phyloP scores from a whole-genome alignment of 2,113 vertebrate genomes.

The Peromyscus polionotus region DNA sequence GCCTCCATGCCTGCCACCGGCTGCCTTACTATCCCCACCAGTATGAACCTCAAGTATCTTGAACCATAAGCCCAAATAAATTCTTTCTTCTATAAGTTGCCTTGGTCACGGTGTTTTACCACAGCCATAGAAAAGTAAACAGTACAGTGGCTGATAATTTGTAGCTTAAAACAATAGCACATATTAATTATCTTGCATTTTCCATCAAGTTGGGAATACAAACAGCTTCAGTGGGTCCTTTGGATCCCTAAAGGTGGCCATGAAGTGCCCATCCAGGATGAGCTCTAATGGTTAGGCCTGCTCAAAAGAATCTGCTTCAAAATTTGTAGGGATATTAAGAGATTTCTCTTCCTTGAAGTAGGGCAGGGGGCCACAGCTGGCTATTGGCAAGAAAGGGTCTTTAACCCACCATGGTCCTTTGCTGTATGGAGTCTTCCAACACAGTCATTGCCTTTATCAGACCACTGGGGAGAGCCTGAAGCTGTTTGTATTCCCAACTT shows the following conservation, averaged over 20 bases:
- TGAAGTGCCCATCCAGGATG: not conserved
- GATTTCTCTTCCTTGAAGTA: not conserved
- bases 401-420: not conserved
- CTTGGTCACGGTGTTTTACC: not conserved
- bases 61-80: not conserved
- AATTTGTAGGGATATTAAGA: not conserved
- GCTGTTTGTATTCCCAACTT: too few species aligned
- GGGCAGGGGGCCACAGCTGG: not conserved
- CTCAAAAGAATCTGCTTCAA: not conserved
- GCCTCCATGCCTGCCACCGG: not conserved
- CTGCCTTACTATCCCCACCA: not conserved
- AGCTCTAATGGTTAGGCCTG: not conserved
- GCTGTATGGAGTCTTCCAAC: not conserved
- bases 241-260: not conserved
- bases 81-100: not conserved
- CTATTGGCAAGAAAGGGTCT: not conserved
- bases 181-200: not conserved
- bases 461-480: not conserved
- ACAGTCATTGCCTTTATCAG: not conserved
- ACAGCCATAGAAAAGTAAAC: not conserved
- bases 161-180: slow-evolving; percentile 12
- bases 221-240: not conserved
- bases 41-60: not conserved
- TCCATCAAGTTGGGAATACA: not conserved
- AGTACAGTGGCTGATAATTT: not conserved